Evolutionary conservation across 2,888 invertebrate species (phyloP).

Genomic region (Anodontia alba): DNA sequence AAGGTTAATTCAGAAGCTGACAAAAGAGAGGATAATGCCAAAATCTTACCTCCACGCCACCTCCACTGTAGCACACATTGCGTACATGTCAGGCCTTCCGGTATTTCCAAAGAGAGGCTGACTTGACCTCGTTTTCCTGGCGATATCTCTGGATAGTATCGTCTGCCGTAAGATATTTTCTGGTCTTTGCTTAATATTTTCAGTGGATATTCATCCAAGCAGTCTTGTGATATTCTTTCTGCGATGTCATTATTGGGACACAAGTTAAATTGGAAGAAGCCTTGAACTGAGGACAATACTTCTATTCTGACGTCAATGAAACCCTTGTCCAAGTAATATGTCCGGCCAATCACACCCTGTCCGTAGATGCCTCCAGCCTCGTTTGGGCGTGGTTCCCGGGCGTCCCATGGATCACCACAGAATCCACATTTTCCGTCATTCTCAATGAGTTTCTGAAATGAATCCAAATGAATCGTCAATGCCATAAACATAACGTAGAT

Average conservation of each 20-base stretch:
- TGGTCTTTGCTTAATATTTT: constrained; percentile 31
- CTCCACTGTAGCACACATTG: constrained; percentile 67
- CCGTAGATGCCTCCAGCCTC: constrained; percentile 60
- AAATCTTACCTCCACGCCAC: constrained; percentile 62
- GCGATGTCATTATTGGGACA: constrained; percentile 46
- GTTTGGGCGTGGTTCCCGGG: constrained; percentile 45
- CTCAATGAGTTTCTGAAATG: constrained; percentile 52
- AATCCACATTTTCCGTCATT: constrained; percentile 51
- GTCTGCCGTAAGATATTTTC: constrained; percentile 36
- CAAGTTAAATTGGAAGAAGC: constrained; percentile 50
- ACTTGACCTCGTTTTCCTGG: constrained; percentile 35
- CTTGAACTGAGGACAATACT: constrained; percentile 28
- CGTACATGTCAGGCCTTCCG: constrained; percentile 50
- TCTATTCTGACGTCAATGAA: not conserved
- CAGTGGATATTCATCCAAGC: constrained; percentile 38
- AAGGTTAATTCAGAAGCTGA: no score
- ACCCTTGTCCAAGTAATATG: constrained; percentile 25
- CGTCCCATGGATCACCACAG: constrained; percentile 56
- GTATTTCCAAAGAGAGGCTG: constrained; percentile 47
- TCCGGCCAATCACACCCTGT: constrained; percentile 44
- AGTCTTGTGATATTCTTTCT: constrained; percentile 28
- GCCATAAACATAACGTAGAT: no score
- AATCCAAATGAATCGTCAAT: no score
- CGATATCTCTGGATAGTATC: constrained; percentile 42
- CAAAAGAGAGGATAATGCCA: no score